phyloP scores from a whole-genome alignment of 2,797 vertebrate species.

The Malurus leucopterus region DNA sequence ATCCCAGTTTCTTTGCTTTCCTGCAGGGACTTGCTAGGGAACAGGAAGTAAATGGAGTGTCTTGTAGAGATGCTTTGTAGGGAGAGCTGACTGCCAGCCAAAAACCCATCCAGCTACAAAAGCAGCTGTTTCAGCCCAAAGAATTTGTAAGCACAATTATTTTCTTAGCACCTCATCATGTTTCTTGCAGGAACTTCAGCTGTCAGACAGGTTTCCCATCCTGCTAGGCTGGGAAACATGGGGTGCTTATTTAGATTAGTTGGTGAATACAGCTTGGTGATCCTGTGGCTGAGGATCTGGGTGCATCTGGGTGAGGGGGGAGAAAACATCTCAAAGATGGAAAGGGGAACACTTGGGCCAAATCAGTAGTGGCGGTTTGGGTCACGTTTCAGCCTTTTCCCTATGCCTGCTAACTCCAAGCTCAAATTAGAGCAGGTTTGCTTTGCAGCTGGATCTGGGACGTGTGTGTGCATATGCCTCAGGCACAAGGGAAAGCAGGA shows the following conservation, averaged over 20 bases:
- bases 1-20: constrained; percentile 30
- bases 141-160: constrained; percentile 46
- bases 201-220: constrained; percentile 12
- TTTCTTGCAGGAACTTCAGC: constrained; percentile 25
- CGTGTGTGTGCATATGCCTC: not conserved
- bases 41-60: constrained; percentile 33
- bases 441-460: not conserved
- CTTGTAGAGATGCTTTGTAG: not conserved
- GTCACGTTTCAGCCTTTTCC: constrained; percentile 1
- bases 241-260: constrained; percentile 1
- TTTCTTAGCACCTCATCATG: constrained; percentile 56
- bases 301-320: not conserved
- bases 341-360: not conserved
- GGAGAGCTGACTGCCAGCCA: constrained; percentile 9
- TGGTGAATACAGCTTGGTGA: not conserved
- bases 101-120: constrained; percentile 28
- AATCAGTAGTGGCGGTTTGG: not conserved
- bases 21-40: constrained; percentile 20
- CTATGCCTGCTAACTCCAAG: not conserved
- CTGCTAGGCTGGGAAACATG: not conserved
- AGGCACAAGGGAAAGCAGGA: not conserved
- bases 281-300: not conserved
- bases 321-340: not conserved
- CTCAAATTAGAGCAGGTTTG: not conserved
- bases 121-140: constrained; percentile 33